A percentile compares a stretch with the other conserved stretches of the same genome.
These are phyloP conservation scores for Pseudococcus viburni DNA, from an alignment of 2,888 invertebrate species.

Conservation along the genomic window DNA sequence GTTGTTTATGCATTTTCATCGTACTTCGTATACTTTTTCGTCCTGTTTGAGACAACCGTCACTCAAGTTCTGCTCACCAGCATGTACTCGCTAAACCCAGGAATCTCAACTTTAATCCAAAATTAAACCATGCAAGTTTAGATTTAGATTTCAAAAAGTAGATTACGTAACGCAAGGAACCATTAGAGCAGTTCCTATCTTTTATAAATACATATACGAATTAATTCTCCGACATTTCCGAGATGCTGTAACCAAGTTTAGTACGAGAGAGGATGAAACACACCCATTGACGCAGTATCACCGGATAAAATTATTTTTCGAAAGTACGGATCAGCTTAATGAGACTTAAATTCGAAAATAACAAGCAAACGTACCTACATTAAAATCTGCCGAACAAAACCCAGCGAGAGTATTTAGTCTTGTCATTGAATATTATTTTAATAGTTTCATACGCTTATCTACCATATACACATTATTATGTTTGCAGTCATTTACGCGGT, in stretches of 20 bases:
- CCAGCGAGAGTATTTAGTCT: not conserved
- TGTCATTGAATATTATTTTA: conserved; percentile 20
- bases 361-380: not conserved
- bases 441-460: conserved; percentile 2
- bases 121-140: not conserved
- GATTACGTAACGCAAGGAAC: not conserved
- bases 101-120: not conserved
- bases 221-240: conserved; percentile 4
- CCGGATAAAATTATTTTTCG: not conserved
- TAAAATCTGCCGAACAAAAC: not conserved
- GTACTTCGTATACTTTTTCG: too few relatives aligned
- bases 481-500: conserved; percentile 9
- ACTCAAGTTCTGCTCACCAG: too few relatives aligned
- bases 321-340: not conserved
- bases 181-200: not conserved
- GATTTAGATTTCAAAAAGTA: not conserved
- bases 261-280: not conserved
- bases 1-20: too few relatives aligned
- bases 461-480: not conserved
- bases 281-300: not conserved
- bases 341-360: not conserved
- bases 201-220: not conserved
- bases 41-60: too few relatives aligned
- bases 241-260: not conserved
- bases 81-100: too few relatives aligned